Conservation (phyloP, 2,888 invertebrate species). For the Synanthedon myopaeformis region DNA sequence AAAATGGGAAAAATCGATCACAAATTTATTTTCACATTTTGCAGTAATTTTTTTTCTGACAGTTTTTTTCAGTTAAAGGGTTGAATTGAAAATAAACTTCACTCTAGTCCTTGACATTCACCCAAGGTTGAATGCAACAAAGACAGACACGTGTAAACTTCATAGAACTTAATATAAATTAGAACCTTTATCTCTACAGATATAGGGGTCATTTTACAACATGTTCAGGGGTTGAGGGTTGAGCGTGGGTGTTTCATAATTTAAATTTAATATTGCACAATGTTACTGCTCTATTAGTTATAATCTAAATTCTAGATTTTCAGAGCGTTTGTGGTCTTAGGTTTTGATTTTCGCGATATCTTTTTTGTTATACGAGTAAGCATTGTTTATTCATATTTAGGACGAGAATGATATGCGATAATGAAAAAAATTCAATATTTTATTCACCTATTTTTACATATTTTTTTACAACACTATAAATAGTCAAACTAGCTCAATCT, state of each 20-base stretch:
- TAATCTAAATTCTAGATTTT: neutral
- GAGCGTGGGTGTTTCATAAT: neutral
- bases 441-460: too few relatives aligned
- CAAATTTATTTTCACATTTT: too few relatives aligned
- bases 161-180: neutral
- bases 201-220: neutral
- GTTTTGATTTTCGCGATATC: too few relatives aligned
- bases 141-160: conserved; percentile 23
- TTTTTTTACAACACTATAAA: too few relatives aligned
- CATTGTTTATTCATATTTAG: too few relatives aligned
- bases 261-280: neutral
- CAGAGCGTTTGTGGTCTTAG: too few relatives aligned
- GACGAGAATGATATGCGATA: too few relatives aligned
- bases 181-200: neutral
- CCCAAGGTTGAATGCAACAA: conserved; percentile 40
- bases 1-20: too few relatives aligned
- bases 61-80: conserved; percentile 1
- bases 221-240: neutral
- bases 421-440: too few relatives aligned
- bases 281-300: neutral
- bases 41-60: neutral
- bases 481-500: too few relatives aligned
- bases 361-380: too few relatives aligned
- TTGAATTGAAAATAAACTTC: conserved; percentile 17
- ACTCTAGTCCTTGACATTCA: conserved; percentile 48